Evolutionary conservation across 2,113 vertebrate species (phyloP), one percentile per base, ranked within the genome.

Genomic region (Rhabdomys dilectus): DNA sequence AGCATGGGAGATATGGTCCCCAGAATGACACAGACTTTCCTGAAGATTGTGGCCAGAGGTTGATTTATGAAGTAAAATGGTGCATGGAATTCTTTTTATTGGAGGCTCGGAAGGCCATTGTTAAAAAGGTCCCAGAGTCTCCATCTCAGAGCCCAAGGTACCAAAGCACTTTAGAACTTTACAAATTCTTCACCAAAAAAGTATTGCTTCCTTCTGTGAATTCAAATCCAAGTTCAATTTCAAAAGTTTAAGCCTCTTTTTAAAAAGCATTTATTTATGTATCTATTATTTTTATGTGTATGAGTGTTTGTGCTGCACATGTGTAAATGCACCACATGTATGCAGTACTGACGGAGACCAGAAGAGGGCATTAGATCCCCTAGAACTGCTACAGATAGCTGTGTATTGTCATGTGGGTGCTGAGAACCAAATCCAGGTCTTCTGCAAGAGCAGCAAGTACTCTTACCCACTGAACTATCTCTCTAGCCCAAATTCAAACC

Each of bases 201-300:
- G 29, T 29, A 48, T 60, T 72, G 17, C 88, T 93, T 87, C 34
- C 29, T 85, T 86, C 64, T 89, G 2, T 86, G 64, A 66, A 77
- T 87, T 87, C 88, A 86, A 48, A 91, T 53, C 42, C 88, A 89
- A 66, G 58, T 78, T 72, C 70, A 17, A 42, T 82, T 66, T 93
- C 26, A 86, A 60, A 82, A 93, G 36, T 62, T 84, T 66, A 64
- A 29, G n/a, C 73, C 34, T 86, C 51, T 80, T 56, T 62, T 45
- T 3, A 3, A 62, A 58, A 39, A 22, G 7, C 36, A 29, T 17
- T 60, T 60, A 2, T 62, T 62, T 17, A 26, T 58, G 15, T 15
- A 1, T 62, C 42, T 42, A 42, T 45, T 73, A 22, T 62, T 31
- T 84, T 62, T 64, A 42, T 64, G 58, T n/a, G 19, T 81, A 3